Base-by-base conservation (phyloP, 2,797 vertebrate genomes). In the Tapirus indicus region DNA sequence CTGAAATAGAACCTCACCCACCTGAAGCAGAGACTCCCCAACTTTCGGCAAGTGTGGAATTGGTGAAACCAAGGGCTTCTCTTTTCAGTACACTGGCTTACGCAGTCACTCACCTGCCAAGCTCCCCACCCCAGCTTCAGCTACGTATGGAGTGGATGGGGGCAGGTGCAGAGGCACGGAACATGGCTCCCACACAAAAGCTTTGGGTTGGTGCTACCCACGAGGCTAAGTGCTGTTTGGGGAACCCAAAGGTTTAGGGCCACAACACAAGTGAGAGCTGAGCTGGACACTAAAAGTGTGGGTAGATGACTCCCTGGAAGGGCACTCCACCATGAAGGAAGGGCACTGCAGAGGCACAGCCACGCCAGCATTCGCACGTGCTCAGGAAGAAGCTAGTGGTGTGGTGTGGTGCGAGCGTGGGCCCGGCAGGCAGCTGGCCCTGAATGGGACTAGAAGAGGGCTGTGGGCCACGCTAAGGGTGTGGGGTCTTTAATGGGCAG, bases 21-120 rank as follows among this genome's bases (percentile, higher is more conserved):
- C 5, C 79, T 0, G 2, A 60, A 32, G 62, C 66, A 32, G 60
- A 35, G 27, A 7, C 2, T 8, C 58, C 64, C 54, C 69, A 4
- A 23, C 11, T 11, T 17, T 25, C 14, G 32, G 9, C 32, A 56
- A 71, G 69, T 1, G 3, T 4, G 29, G 41, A 18, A 7, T 2
- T 6, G 16, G n/a, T 0, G 5, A 64, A 27, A 7, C 21, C 68
- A 29, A 49, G 23, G 23, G 11, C 18, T 49, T 38, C 52, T 29
- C 38, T 56, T 2, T 29, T 23, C 25, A 23, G 1, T 1, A 4
- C 17, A 18, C 54, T 7, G 18, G 6, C 38, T n/a, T 27, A 1
- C 5, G 0, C 0, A 1, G 14, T 16, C 41, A 0, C 23, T 16
- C 5, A 10, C 41, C 64, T 8, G 14, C 64, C 49, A 4, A 16